Evolutionary conservation across 1,140 invertebrate species (phyloP).

Genomic region (Drosophila guanche): DNA sequence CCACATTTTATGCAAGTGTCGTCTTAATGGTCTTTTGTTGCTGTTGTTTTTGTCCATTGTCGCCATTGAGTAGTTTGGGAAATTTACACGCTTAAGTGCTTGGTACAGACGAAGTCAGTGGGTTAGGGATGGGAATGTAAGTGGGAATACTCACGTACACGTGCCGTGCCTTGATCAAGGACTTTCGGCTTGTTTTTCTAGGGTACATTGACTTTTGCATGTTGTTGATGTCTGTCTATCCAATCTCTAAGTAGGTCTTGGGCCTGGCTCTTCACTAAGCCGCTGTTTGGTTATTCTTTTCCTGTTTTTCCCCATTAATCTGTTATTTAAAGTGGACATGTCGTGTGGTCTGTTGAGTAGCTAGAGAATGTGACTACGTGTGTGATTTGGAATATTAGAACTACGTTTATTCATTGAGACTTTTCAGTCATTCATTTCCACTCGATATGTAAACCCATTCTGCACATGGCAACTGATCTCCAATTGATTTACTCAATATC

Average conservation of each 20-base stretch:
- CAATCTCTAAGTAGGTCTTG: conserved; percentile 65
- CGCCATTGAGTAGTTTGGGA: conserved; percentile 58
- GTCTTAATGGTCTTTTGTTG: conserved; percentile 23
- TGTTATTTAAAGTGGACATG: conserved; percentile 33
- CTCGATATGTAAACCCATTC: conserved; percentile 5
- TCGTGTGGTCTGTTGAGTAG: conserved; percentile 12
- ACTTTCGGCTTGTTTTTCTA: conserved; percentile 58
- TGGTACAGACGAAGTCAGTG: conserved; percentile 1
- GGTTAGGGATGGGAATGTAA: conserved; percentile 19
- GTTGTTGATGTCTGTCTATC: conserved; percentile 33
- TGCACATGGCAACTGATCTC: conserved; percentile 27
- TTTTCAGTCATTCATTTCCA: not conserved
- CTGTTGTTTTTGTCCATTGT: conserved; percentile 21
- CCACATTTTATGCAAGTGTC: conserved; percentile 79
- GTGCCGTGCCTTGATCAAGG: conserved; percentile 49
- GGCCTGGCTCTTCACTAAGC: conserved; percentile 59
- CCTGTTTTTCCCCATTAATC: conserved; percentile 54
- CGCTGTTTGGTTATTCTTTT: conserved; percentile 67
- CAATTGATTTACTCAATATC: conserved; percentile 30
- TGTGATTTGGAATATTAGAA: too few relatives aligned
- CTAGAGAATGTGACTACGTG: conserved; percentile 10
- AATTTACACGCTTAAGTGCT: conserved; percentile 72
- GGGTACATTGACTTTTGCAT: conserved; percentile 73
- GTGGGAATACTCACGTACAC: conserved; percentile 50
- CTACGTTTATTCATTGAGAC: too few relatives aligned